Base-by-base conservation (phyloP, 2,888 invertebrate species). In the Sylvicola fuscatus region DNA sequence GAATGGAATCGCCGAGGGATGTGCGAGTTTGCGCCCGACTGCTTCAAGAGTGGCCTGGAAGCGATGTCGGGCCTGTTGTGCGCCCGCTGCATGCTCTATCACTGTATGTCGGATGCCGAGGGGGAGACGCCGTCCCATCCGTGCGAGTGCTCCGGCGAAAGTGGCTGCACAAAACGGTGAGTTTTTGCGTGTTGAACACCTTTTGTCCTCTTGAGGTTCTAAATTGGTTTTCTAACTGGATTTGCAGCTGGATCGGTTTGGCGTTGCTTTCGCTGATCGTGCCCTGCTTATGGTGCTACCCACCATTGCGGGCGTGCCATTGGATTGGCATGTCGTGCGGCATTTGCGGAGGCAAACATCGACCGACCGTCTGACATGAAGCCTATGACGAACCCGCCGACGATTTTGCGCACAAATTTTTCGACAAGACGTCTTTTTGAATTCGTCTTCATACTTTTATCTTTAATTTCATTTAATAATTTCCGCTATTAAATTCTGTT, bases 221-320 rank as follows among this genome's bases (percentile, higher is more conserved):
- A n/a, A n/a, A n/a, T n/a, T n/a, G n/a, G n/a, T 37, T 27, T 46
- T 47, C 1, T n/a, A n/a, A n/a, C n/a, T n/a, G n/a, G n/a, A n/a
- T n/a, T n/a, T n/a, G n/a, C 56, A 66, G 72, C 33, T 92, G 92
- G 90, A 56, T 82, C 43, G 82, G 84, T 38, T 61, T 93, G 45
- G 73, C 84, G 17, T 65, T 92, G 41, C 70, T 93, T 37, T 83
- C 84, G 39, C 60, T 90, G 43, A 62, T 92, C 46, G 80, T 92
- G 50, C 93, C 93, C 45, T 93, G 93, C 60, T 66, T 95, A 48
- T 93, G 92, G 71, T 82, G 87, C 61, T 93, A 93, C 64, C 72
- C 80, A 48, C 87, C 89, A 39, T 66, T 92, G 42, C 75, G 77
- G 47, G 75, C 81, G 47, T 76, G 79, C 50, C 89, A 90, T 61